Percentiles rank a stretch among this genome's conserved stretches.
These are phyloP conservation scores for Habroteleia sp. DNA, from an alignment of 2,888 invertebrate species.

Conservation along the genomic window DNA sequence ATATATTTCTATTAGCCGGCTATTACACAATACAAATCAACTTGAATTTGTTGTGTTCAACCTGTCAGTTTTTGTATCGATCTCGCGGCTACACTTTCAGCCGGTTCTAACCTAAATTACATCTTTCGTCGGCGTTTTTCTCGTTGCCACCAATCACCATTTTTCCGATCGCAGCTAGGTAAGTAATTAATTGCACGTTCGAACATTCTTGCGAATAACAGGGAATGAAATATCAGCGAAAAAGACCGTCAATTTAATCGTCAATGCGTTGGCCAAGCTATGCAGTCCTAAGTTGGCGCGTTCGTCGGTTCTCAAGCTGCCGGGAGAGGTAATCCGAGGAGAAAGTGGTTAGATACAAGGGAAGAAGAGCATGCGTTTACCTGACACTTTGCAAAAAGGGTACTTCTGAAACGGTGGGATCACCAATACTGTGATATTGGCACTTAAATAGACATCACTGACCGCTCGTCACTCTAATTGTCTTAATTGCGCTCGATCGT, in stretches of 20 bases:
- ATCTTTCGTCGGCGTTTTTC: slow-evolving; percentile 52
- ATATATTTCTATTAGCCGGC: slow-evolving; percentile 8
- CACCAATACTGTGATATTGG: slow-evolving; percentile 10
- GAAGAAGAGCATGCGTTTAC: slow-evolving; percentile 57
- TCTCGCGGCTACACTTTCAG: slow-evolving; percentile 44
- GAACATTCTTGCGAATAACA: slow-evolving; percentile 50
- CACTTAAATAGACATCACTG: too few species aligned
- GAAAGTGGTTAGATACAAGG: slow-evolving; percentile 55
- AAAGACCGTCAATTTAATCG: slow-evolving; percentile 60
- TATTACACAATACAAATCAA: slow-evolving; percentile 27
- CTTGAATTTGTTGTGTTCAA: slow-evolving; percentile 35
- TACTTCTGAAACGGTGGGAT: not conserved
- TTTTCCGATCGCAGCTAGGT: slow-evolving; percentile 49
- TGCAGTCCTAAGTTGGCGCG: slow-evolving; percentile 21
- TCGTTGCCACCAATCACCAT: slow-evolving; percentile 54
- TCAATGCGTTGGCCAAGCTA: slow-evolving; percentile 42
- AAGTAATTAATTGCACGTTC: slow-evolving; percentile 61
- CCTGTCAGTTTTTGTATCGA: slow-evolving; percentile 38
- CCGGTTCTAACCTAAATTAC: slow-evolving; percentile 55
- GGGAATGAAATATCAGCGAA: slow-evolving; percentile 58
- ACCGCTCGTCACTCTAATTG: too few species aligned
- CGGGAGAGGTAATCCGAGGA: slow-evolving; percentile 28
- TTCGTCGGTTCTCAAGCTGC: slow-evolving; percentile 44
- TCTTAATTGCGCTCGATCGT: too few species aligned
- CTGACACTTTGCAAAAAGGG: slow-evolving; percentile 35